Conservation (phyloP, 2,113 vertebrate species). For the Lamprologus ornatipinnis region DNA sequence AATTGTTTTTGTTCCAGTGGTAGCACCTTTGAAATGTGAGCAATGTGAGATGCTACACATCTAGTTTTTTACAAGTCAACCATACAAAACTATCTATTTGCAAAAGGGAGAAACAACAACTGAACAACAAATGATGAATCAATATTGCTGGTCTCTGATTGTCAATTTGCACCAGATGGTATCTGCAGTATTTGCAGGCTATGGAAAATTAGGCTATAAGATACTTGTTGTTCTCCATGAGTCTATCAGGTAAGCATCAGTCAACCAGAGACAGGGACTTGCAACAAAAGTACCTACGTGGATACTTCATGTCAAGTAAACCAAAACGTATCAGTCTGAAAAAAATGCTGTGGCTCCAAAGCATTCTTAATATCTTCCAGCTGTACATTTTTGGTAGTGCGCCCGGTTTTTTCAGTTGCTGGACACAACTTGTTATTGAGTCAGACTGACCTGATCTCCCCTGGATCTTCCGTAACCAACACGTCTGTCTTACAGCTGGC, state of each 20-base stretch:
- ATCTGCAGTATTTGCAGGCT: background rate
- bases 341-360: background rate
- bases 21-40: background rate
- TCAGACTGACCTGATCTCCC: slow-evolving; percentile 90
- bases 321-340: background rate
- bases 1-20: background rate
- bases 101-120: no score
- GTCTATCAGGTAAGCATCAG: background rate
- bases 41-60: background rate
- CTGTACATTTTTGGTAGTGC: background rate
- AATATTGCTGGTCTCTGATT: background rate
- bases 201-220: background rate
- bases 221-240: background rate
- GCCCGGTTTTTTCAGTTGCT: background rate
- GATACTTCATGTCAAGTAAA: background rate
- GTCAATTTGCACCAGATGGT: background rate
- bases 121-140: background rate
- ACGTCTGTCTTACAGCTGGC: slow-evolving; percentile 98
- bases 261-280: background rate
- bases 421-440: background rate
- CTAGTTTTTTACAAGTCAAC: background rate
- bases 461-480: slow-evolving; percentile 92
- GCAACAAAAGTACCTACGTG: background rate
- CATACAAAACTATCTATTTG: background rate
- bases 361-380: background rate